Evolutionary conservation across 2,888 invertebrate species (phyloP), one percentile per base, ranked within the genome.

Genomic region (Hyposoter didymator): DNA sequence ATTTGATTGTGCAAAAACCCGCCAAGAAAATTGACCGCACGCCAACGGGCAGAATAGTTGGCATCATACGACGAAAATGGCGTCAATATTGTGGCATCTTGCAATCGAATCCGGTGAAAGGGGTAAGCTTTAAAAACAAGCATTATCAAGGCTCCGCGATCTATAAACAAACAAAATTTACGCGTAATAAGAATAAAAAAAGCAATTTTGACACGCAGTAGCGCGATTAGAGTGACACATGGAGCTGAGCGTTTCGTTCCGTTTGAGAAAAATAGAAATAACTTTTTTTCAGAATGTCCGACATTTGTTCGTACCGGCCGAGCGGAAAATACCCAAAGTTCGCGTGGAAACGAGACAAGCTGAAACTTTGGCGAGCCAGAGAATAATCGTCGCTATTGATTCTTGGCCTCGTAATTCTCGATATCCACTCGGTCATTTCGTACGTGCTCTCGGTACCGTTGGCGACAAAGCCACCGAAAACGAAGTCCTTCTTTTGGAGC

Each of bases 51-150:
- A 95, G 95, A 89, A 95, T 99, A 78, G 98, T 99, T n/a, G 99
- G 99, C 1, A 98, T 99, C 87, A 97, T 99, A 83, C 96, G 98
- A 87, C 95, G 99, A 81, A 99, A 99, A 93, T 99, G 99, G 99
- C 95, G 99, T 59, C 99, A 99, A 92, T 99, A 99, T 94, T 99
- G 99, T 94, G 99, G 99, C 17, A 98, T 99, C 89, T 94, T 99
- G 79, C 96, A 98, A 93, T 96, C 97, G 0, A 97, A 96, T 91
- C 95, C 96, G 28, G 94, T 97, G 62, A 96, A 96, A 92, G 96
- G 96, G 94, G 94, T 94, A 90, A 90, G 55, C 73, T 43, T 55
- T 55, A 85, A 22, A 66, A 45, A 47, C 39, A 67, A 78, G 78
- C 47, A 66, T 49, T 62, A 64, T 35, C 62, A 70, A 59, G 70